Base-by-base conservation (phyloP, 2,797 vertebrate genomes). In the Apogon talboti region DNA sequence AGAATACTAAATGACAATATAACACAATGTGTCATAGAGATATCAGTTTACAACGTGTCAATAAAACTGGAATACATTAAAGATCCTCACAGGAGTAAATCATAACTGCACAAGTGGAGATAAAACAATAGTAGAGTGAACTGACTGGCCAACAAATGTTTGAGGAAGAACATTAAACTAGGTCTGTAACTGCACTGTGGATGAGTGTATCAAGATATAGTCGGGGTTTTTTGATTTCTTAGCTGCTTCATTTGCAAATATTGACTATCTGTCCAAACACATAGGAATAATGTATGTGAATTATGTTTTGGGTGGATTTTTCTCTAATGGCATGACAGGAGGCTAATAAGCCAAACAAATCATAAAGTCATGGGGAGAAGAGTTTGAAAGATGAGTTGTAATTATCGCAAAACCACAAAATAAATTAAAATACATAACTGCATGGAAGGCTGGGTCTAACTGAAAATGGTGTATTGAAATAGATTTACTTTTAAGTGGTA, bases 211-310 rank as follows among this genome's bases (percentile, higher is more conserved):
- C 41, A 40, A 56, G 35, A 50, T 41, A 54, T 38, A 48, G n/a
- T 53, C 37, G 19, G 45, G 40, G 4, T 5, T 48, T 10, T 54
- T 65, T 59, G 40, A 30, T 63, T 66, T 63, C 28, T 2, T 11
- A 33, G 15, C 19, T 1, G n/a, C 33, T 37, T 66, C 15, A 50
- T 37, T 66, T 18, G 35, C 56, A 74, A 47, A 2, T 63, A 73
- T 60, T 43, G 62, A 74, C 42, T 4, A 48, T 40, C 19, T 74
- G 66, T 77, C 53, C n/a, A 33, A 42, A 60, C 55, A 49, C 42
- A 44, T 14, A n/a, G 28, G 15, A 24, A 44, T 60, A 68, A 50
- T 59, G 42, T 28, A 53, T 28, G 44, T 50, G 64, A 72, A 50
- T 50, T 55, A 59, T 50, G 55, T 58, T 58, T 58, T 42, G 55